These are phyloP conservation scores for Triplophysa tibetana DNA, from an alignment of 2,113 vertebrate genomes.

Conservation along the genomic window DNA sequence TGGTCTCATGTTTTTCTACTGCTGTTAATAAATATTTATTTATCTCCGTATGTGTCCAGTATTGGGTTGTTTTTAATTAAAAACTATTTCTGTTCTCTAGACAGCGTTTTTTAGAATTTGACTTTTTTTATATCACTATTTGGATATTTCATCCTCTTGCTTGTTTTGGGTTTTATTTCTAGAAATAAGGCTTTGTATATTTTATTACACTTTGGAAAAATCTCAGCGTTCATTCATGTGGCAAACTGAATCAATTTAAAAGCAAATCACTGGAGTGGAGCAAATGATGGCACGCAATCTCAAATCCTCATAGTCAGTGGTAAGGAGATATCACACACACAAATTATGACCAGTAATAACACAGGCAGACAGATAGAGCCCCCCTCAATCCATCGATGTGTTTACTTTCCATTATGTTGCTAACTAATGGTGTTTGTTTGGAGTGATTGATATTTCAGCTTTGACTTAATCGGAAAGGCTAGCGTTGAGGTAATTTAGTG, in stretches of 20 bases:
- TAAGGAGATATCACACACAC: constrained; percentile 21
- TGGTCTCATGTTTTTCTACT: too few relatives aligned
- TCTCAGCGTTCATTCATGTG: too few relatives aligned
- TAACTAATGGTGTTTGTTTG: constrained; percentile 40
- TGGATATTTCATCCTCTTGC: too few relatives aligned
- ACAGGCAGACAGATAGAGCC: not conserved
- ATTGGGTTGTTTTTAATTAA: too few relatives aligned
- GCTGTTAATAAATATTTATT: too few relatives aligned
- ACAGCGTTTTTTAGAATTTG: too few relatives aligned
- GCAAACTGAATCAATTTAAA: constrained; percentile 25
- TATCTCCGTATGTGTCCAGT: too few relatives aligned
- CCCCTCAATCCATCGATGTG: not conserved
- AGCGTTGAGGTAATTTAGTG: constrained; percentile 4
- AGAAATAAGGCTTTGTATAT: too few relatives aligned
- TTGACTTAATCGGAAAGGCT: constrained; percentile 26
- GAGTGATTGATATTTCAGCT: constrained; percentile 44
- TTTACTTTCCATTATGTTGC: constrained; percentile 44
- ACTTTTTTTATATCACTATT: too few relatives aligned
- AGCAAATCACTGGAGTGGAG: constrained; percentile 10
- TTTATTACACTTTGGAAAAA: too few relatives aligned
- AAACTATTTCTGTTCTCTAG: too few relatives aligned
- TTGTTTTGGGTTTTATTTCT: too few relatives aligned
- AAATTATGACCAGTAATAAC: constrained; percentile 39
- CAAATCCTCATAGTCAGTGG: not conserved
- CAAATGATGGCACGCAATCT: constrained; percentile 18